Evolutionary conservation across 2,888 invertebrate genomes (phyloP), one percentile per base, ranked within the genome.

Genomic region (Lagria hirta): DNA sequence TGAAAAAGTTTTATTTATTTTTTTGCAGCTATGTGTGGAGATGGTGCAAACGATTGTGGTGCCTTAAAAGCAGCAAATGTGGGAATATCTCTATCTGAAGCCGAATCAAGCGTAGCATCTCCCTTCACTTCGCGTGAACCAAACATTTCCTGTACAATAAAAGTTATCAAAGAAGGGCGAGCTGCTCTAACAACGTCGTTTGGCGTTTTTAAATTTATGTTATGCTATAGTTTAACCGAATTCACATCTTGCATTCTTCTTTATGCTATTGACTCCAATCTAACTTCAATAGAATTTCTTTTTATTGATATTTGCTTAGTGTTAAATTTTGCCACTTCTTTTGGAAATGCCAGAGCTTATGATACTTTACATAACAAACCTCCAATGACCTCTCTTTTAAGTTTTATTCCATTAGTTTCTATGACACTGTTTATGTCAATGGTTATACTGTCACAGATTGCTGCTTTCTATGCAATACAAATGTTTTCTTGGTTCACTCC

Each of bases 201-300:
- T 73, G 94, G 95, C 0, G 88, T 96, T 49, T 98, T 98, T 76
- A 97, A 97, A 63, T 96, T 94, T 75, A 98, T 98, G 96, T 88
- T 96, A 1, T 86, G 90, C 0, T 98, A 97, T 73, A 94, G 93
- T 15, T 76, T 96, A 33, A 87, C 91, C 0, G 93, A 96, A 69
- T 95, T 95, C 72, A 76, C 86, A 35, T 91, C 94, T 0, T 91
- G 94, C 16, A 86, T 93, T 57, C 83, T 96, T 32, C 74, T 96
- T 0, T 96, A 96, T 69, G 72, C 73, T 18, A 83, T 84, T 61
- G 78, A 80, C 50, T 73, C 73, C 8, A 81, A 81, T 60, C 60
- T 84, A 38, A 77, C 80, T 2, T 81, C 82, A 48, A 60, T 79
- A 26, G 78, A 84, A 59, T 85, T 82, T 60, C 70, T 85, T 1